Conservation (phyloP, 1,140 invertebrate species). For the honey bee (Apis mellifera) region Amel_HAv3.1 CM009938.2:1266501-1267000, state of each 20-base stretch:
- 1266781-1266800: constrained; percentile 5
- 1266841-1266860: too few relatives aligned
- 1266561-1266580: neutral
- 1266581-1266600: too few relatives aligned
- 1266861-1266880: neutral
- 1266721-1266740: constrained; percentile 42
- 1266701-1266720: constrained; percentile 61
- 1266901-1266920: constrained; percentile 51
- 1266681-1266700: constrained; percentile 56
- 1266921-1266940: constrained; percentile 64
- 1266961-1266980: constrained; percentile 22
- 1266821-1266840: constrained; percentile 16
- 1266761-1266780: constrained; percentile 65
- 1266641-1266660: constrained; percentile 45
- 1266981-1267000: constrained; percentile 24
- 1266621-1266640: too few relatives aligned
- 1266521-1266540: too few relatives aligned
- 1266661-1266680: constrained; percentile 61
- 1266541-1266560: neutral
- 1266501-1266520: too few relatives aligned
- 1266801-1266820: constrained; percentile 31
- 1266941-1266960: constrained; percentile 54
- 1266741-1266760: constrained; percentile 45
- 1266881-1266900: neutral
- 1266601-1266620: neutral